A percentile compares a stretch with the other conserved stretches of the same genome.
These are phyloP conservation scores for Oscheius sp. DNA, from an alignment of 2,888 invertebrate species.

Conservation along the genomic window DNA sequence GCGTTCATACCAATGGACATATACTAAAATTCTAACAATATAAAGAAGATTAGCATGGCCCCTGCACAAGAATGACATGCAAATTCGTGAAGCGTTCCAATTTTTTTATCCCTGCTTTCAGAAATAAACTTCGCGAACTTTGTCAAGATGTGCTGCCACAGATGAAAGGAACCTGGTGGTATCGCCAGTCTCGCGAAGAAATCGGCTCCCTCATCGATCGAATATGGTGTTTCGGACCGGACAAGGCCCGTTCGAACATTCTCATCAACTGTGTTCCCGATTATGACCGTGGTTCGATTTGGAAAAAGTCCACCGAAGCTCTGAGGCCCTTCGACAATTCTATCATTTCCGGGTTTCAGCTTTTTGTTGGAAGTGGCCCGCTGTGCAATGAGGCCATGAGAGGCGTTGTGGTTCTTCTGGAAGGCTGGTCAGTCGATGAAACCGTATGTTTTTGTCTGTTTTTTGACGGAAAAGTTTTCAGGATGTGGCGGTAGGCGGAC, in stretches of 20 bases:
- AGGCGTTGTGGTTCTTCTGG: constrained; percentile 90
- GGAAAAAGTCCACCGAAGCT: constrained; percentile 38
- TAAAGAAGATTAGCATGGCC: constrained; percentile 93
- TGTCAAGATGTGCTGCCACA: constrained; percentile 52
- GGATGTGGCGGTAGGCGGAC: constrained; percentile 78
- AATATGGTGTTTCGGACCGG: constrained; percentile 93
- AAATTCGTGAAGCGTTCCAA: constrained; percentile 86
- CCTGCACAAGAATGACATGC: constrained; percentile 92
- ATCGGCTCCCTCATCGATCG: constrained; percentile 60
- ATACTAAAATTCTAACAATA: constrained; percentile 89
- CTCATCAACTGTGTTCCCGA: constrained; percentile 84
- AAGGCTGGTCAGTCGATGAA: constrained; percentile 81
- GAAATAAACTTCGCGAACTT: constrained; percentile 38
- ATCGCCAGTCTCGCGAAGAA: constrained; percentile 57
- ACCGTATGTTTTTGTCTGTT: constrained; percentile 29
- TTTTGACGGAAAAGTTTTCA: constrained; percentile 13
- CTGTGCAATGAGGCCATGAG: constrained; percentile 96
- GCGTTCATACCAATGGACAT: constrained; percentile 58
- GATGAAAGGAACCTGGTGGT: constrained; percentile 70
- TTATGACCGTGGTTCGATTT: constrained; percentile 76
- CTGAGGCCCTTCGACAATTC: constrained; percentile 62
- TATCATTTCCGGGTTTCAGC: constrained; percentile 67
- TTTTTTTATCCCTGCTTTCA: neutral
- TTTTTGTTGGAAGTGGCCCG: constrained; percentile 80
- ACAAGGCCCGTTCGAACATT: constrained; percentile 88